These are phyloP conservation scores for Gryon sp. DNA, from an alignment of 1,140 invertebrate species.

Conservation along the genomic window DNA sequence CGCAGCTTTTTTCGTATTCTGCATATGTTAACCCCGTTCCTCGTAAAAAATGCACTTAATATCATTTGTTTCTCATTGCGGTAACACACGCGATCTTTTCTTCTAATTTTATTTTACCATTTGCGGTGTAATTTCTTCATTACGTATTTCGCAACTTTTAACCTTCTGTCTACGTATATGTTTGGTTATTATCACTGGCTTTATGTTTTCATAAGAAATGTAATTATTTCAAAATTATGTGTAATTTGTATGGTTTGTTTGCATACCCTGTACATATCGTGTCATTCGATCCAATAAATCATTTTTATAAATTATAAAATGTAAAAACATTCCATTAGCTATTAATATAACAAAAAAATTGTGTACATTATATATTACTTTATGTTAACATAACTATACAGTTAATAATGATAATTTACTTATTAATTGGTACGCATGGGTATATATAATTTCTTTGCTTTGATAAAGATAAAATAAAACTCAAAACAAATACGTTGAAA, in stretches of 20 bases:
- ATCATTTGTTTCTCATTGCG: slow-evolving; percentile 50
- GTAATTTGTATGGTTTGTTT: slow-evolving; percentile 8
- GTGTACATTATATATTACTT: too few relatives aligned
- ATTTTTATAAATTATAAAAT: neutral
- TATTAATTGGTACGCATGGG: too few relatives aligned
- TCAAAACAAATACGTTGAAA: too few relatives aligned
- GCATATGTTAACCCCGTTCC: slow-evolving; percentile 35
- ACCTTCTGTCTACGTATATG: slow-evolving; percentile 11
- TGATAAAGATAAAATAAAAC: too few relatives aligned
- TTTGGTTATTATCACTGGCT: slow-evolving; percentile 23
- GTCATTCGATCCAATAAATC: neutral
- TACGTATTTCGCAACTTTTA: slow-evolving; percentile 43
- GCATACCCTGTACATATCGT: neutral
- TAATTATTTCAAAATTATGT: slow-evolving; percentile 43
- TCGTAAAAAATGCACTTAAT: slow-evolving; percentile 45
- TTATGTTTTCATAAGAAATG: slow-evolving; percentile 38
- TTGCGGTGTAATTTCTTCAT: slow-evolving; percentile 51
- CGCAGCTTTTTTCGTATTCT: slow-evolving; percentile 34
- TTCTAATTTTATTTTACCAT: slow-evolving; percentile 39
- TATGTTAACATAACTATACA: too few relatives aligned
- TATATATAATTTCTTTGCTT: too few relatives aligned
- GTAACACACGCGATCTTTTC: slow-evolving; percentile 38
- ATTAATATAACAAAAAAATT: too few relatives aligned
- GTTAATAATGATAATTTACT: too few relatives aligned
- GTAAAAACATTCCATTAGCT: neutral